Base-by-base conservation (phyloP, 2,113 vertebrate species). In the Atractosteus spatula region DNA sequence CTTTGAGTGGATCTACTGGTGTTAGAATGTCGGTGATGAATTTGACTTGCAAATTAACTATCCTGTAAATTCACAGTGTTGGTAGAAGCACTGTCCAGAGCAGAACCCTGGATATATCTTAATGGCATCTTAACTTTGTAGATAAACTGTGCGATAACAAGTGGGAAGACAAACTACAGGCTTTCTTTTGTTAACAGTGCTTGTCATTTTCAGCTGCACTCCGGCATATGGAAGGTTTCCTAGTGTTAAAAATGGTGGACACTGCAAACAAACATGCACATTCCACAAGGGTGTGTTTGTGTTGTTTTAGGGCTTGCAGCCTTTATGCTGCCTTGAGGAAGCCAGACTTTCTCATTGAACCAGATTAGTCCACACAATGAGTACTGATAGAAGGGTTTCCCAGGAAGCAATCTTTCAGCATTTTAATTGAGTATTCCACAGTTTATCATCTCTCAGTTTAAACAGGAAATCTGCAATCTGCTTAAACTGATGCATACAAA, bases 231-330 rank as follows among this genome's bases (percentile, higher is more conserved):
- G 45, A 47, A 45, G 45, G 41, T 45, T 44, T 66, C 64, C 42
- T 12, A 12, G 14, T 66, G 16, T 56, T 75, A 44, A 81, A 72
- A 54, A 59, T 41, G 61, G 55, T 3, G 41, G 42, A 29, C 16
- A 43, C 56, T 62, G 61, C 71, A 68, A 81, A 85, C 75, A 73
- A 77, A 78, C 70, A 73, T 66, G 70, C 74, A 80, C 82, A 85
- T 86, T 87, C 80, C 81, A 75, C 71, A 73, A 75, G 73, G 76
- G 81, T 79, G 80, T 84, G 79, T 82, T 83, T 80, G 65, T 77
- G 72, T 76, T 77, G 69, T 4, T 7, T 14, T 47, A 0, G 2
- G 63, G 59, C 70, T 68, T 68, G 44, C 68, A 51, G 70, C 66
- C 41, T 73, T 78, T 72, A 65, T 63, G 0, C 12, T 47, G 77